These are phyloP conservation scores for Desmophyllum pertusum DNA, from an alignment of 92 coral and sea anemone species.

Conservation along the genomic window DNA sequence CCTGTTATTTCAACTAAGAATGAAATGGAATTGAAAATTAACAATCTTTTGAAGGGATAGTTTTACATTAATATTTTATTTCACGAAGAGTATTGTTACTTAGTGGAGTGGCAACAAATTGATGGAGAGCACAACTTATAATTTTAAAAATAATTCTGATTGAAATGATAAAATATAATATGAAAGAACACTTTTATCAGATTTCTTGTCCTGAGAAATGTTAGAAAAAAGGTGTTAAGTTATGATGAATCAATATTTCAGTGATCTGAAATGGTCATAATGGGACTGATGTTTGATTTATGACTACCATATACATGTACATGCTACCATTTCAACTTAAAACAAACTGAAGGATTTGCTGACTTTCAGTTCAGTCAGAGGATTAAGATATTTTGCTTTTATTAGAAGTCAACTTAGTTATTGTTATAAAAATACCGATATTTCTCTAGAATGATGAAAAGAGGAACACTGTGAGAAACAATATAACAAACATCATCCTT, in stretches of 20 bases:
- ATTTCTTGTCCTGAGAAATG: neutral
- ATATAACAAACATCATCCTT: neutral
- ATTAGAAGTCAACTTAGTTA: neutral
- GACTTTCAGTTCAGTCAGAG: neutral
- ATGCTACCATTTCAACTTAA: no score
- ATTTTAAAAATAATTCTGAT: neutral
- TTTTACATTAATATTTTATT: neutral
- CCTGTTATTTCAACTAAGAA: neutral
- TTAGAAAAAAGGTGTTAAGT: neutral
- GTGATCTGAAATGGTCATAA: neutral
- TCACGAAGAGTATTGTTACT: neutral
- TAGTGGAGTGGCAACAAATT: neutral
- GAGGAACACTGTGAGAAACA: no score
- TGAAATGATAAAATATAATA: neutral
- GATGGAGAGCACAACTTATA: neutral
- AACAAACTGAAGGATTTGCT: neutral
- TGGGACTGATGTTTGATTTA: neutral
- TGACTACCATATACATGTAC: no score
- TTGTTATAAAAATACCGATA: neutral
- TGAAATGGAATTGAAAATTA: conserved; percentile 10
- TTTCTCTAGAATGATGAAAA: neutral
- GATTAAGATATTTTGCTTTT: no score
- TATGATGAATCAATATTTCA: neutral
- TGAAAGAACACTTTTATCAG: neutral
- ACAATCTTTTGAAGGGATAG: neutral